A percentile compares a stretch with the other conserved stretches of the same genome.
These are phyloP conservation scores for Atta texana DNA, from an alignment of 1,140 invertebrate species.

Conservation along the genomic window DNA sequence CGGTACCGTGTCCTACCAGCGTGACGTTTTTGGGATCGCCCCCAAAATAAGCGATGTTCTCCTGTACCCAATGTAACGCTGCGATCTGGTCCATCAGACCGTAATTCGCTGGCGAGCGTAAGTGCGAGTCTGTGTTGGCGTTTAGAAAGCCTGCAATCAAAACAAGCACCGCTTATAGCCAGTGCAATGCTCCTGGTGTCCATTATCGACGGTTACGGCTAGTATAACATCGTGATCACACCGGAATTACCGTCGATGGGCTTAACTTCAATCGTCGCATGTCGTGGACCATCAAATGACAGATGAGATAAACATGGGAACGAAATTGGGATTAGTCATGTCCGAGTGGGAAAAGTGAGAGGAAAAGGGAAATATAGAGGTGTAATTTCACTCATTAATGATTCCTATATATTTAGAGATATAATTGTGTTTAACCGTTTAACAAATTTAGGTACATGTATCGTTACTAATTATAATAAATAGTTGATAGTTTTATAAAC, in stretches of 20 bases:
- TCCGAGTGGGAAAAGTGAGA: not conserved
- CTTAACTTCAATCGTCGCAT: slow-evolving; percentile 46
- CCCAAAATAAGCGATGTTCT: slow-evolving; percentile 96
- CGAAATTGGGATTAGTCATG: not conserved
- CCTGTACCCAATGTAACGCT: slow-evolving; percentile 96
- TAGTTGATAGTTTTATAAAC: not conserved
- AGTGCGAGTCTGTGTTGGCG: slow-evolving; percentile 93
- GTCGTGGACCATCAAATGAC: slow-evolving; percentile 18
- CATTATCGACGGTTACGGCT: slow-evolving; percentile 34
- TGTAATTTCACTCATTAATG: not conserved
- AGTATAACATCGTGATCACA: slow-evolving; percentile 54
- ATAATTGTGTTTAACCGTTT: not conserved
- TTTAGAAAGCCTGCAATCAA: slow-evolving; percentile 93
- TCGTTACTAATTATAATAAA: not conserved
- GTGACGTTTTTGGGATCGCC: slow-evolving; percentile 98
- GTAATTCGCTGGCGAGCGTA: slow-evolving; percentile 95
- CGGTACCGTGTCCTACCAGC: slow-evolving; percentile 97
- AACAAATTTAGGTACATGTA: not conserved
- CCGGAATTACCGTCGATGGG: slow-evolving; percentile 55
- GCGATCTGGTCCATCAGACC: slow-evolving; percentile 98
- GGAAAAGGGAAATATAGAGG: not conserved
- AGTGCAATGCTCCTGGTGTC: slow-evolving; percentile 31
- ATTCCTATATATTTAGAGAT: not conserved
- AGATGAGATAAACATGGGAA: slow-evolving; percentile 25
- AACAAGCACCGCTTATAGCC: slow-evolving; percentile 69